phyloP scores from a whole-genome alignment of 2,797 vertebrate genomes.

The Scarus forsteni region DNA sequence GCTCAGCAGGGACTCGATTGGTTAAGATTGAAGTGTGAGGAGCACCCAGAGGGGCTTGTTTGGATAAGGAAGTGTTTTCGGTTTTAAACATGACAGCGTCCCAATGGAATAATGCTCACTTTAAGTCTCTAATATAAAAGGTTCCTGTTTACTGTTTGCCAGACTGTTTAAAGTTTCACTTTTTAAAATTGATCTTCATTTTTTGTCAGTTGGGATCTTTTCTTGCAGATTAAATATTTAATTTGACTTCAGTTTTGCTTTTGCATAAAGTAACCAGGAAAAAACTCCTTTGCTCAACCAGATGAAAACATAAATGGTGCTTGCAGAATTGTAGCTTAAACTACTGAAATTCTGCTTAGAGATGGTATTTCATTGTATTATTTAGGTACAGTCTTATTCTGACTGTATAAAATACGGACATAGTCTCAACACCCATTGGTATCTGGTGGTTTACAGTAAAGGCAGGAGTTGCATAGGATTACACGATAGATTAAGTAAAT shows the following conservation, averaged over 20 bases:
- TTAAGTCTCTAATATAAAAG: conserved; percentile 11
- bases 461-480: too few relatives aligned
- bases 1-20: neutral
- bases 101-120: neutral
- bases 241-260: neutral
- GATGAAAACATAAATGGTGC: too few relatives aligned
- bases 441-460: too few relatives aligned
- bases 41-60: conserved; percentile 7
- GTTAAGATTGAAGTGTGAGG: neutral
- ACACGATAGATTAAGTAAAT: too few relatives aligned
- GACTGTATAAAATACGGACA: neutral
- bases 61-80: conserved; percentile 5
- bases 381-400: neutral
- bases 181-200: neutral
- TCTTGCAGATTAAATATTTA: neutral
- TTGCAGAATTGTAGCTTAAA: too few relatives aligned
- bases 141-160: neutral
- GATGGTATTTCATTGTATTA: too few relatives aligned
- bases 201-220: neutral
- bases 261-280: neutral
- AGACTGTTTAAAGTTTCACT: neutral
- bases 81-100: conserved; percentile 13
- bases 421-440: too few relatives aligned
- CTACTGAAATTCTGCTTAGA: too few relatives aligned
- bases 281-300: neutral